Base-by-base conservation (phyloP, 2,888 invertebrate genomes). In the Heteromyza rotundicornis region DNA sequence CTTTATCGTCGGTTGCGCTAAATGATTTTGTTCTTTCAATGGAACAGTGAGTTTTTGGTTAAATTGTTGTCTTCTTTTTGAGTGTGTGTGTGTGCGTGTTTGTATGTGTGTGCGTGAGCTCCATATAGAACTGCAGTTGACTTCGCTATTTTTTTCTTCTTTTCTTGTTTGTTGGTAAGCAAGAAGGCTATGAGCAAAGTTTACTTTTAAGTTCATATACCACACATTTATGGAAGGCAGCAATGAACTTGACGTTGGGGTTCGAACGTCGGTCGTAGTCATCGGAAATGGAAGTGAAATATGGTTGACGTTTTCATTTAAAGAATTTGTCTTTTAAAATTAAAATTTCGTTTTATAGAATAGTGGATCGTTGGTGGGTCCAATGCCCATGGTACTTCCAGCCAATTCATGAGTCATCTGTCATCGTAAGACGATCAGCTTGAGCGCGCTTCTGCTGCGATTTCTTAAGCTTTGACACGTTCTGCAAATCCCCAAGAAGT, bases 1-100 rank as follows among this genome's bases (percentile, higher is more conserved):
- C 60, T 62, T 63, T 59, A 62, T 67, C 16, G 47, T 47, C 71
- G 80, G 82, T 82, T 81, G 80, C 82, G 82, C 81, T 82, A 80
- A 82, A 81, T 82, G 82, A 82, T 81, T 82, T 82, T 82, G 82
- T 75, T 81, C 82, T 75, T 81, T 82, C 82, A 83, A 82, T 80
- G 82, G 82, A 83, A 82, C 80, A 80, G 72, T 82, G 82, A 79
- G n/a, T n/a, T 74, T 79, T 75, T 78, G 72, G 72, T 77, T 73
- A 68, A 68, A 67, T 68, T 65, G 61, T 66, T 20, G 22, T 47
- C 12, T 51, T 54, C 23, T 54, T 36, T 50, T 8, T 12, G 19
- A n/a, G 40, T 40, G 10, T 8, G n/a, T n/a, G 2, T 40, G 10
- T 27, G 27, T 27, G 27, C 27, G 27, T 27, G 27, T 27, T 27